Conservation (phyloP, 2,797 vertebrate genomes). For the Pogonophryne albipinna region DNA sequence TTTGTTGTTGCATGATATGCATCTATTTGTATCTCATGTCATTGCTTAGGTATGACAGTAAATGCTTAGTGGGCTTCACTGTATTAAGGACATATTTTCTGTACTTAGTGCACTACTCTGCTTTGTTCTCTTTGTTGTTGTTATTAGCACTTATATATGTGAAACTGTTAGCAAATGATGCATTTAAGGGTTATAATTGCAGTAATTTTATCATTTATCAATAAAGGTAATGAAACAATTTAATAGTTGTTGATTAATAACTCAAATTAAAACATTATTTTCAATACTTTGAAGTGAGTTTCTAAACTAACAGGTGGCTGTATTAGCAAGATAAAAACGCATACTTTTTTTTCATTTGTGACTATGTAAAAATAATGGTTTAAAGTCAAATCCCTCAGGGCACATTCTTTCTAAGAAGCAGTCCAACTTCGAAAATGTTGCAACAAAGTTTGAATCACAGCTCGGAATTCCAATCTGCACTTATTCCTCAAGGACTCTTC, state of each 20-base stretch:
- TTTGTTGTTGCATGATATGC: too few species aligned
- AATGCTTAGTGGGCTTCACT: neutral
- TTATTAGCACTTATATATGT: neutral
- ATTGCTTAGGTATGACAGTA: too few species aligned
- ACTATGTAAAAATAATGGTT: neutral
- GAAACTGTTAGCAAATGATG: neutral
- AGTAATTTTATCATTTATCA: neutral
- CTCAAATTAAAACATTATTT: neutral
- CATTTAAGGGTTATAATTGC: neutral
- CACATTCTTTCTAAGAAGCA: neutral
- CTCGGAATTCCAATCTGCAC: conserved; percentile 17
- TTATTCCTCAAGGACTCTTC: conserved; percentile 20
- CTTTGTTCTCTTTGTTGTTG: neutral
- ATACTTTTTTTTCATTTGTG: neutral
- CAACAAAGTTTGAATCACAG: conserved; percentile 18
- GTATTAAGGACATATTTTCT: neutral
- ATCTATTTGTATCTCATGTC: too few species aligned
- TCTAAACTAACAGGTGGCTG: neutral
- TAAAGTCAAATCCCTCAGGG: neutral
- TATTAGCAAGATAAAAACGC: neutral
- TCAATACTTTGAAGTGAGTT: neutral
- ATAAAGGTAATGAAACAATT: neutral
- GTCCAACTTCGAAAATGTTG: conserved; percentile 16
- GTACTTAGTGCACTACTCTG: neutral
- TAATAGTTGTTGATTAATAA: neutral